phyloP scores from a whole-genome alignment of 2,113 vertebrate species.

The Phycodurus eques region DNA sequence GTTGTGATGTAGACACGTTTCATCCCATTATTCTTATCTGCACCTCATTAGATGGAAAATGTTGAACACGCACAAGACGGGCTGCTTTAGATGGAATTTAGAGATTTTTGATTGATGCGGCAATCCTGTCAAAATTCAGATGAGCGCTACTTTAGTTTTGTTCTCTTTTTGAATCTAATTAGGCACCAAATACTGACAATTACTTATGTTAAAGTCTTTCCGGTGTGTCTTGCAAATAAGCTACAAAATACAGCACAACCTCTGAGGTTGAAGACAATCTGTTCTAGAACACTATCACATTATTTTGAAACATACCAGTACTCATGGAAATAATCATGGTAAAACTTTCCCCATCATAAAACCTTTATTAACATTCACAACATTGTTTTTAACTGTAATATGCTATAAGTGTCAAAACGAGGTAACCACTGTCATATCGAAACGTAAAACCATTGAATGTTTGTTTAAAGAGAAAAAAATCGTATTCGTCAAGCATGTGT shows the following conservation, averaged over 20 bases:
- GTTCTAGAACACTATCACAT: too few species aligned
- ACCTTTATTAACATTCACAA: too few species aligned
- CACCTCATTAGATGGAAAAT: conserved; percentile 52
- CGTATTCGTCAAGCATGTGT: too few species aligned
- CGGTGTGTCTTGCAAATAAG: not conserved
- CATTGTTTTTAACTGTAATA: too few species aligned
- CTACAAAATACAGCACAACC: too few species aligned
- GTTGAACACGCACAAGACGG: conserved; percentile 52
- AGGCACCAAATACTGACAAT: not conserved
- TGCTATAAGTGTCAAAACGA: too few species aligned
- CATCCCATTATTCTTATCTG: conserved; percentile 59
- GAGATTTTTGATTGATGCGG: conserved; percentile 25
- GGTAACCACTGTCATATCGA: too few species aligned
- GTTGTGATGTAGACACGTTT: conserved; percentile 42
- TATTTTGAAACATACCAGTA: too few species aligned
- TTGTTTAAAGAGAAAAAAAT: too few species aligned
- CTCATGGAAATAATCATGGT: not conserved
- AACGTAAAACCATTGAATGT: too few species aligned
- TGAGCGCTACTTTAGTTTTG: not conserved
- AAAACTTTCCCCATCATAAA: too few species aligned
- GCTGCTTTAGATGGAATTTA: conserved; percentile 36
- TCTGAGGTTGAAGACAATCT: too few species aligned
- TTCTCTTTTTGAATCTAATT: not conserved
- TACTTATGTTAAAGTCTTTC: not conserved
- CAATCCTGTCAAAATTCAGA: conserved; percentile 19